Percentiles rank a stretch among this genome's conserved stretches.
These are phyloP conservation scores for Chelmon rostratus DNA, from an alignment of 2,797 vertebrate genomes.

Conservation along the genomic window DNA sequence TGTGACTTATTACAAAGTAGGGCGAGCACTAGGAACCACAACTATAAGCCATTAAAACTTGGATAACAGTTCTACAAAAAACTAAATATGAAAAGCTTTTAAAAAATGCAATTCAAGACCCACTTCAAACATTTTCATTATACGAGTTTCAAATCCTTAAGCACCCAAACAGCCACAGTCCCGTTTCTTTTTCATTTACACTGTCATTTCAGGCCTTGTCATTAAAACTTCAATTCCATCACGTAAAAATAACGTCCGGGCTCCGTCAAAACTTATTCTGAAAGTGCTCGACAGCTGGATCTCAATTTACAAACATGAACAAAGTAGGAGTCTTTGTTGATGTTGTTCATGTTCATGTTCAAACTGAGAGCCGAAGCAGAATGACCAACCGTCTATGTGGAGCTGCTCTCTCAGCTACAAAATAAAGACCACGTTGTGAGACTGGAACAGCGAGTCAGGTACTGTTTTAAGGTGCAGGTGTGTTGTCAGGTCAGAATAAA, in stretches of 20 bases:
- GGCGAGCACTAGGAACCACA: slow-evolving; percentile 18
- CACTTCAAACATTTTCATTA: slow-evolving; percentile 54
- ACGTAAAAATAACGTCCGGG: slow-evolving; percentile 16
- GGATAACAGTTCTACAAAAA: slow-evolving; percentile 12
- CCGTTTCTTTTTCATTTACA: slow-evolving; percentile 23
- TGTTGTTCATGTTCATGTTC: too few relatives aligned
- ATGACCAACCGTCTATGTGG: slow-evolving; percentile 21
- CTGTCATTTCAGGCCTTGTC: slow-evolving; percentile 29
- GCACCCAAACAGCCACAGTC: slow-evolving; percentile 21
- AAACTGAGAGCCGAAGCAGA: slow-evolving; percentile 30
- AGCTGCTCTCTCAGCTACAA: slow-evolving; percentile 17
- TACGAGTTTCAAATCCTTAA: slow-evolving; percentile 39
- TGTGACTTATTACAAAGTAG: slow-evolving; percentile 45
- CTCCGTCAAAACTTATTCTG: slow-evolving; percentile 23
- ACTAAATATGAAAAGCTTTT: slow-evolving; percentile 48
- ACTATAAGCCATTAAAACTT: slow-evolving; percentile 39
- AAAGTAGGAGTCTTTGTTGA: too few relatives aligned
- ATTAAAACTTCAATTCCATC: slow-evolving; percentile 30
- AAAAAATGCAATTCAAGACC: slow-evolving; percentile 49
- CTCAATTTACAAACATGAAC: slow-evolving; percentile 41
- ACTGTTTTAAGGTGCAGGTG: background rate
- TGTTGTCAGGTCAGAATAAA: slow-evolving; percentile 2
- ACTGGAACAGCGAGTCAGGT: background rate
- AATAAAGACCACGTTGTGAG: slow-evolving; percentile 29
- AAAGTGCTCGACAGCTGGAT: slow-evolving; percentile 18